Base-by-base conservation (phyloP, 1,140 invertebrate genomes). In the Drosophila dunni region DNA sequence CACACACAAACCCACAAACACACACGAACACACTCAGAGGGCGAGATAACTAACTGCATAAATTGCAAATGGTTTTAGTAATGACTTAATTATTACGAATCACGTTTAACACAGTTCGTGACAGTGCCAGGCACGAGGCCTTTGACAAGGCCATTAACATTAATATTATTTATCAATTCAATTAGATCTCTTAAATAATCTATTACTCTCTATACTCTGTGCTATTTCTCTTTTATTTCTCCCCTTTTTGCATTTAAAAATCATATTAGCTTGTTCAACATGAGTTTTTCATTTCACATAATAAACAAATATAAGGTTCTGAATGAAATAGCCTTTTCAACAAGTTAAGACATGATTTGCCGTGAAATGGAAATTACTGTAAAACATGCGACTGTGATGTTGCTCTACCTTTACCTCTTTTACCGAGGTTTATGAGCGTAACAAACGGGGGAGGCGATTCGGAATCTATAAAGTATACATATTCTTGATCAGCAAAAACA, bases 61-160 rank as follows among this genome's bases (percentile, higher is more conserved):
- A 66, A 60, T 29, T 56, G 40, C 17, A 8, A 33, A 11, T 61
- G 38, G 40, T 64, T 69, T 20, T 17, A 29, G 6, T 20, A 57
- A 57, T 44, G 42, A 29, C 15, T 24, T 42, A 42, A 57, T 44
- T 36, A 57, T 58, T 57, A n/a, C 3, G 42, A 58, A 72, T 20
- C 29, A 17, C 34, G 29, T n/a, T 34, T 7, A 34, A 13, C 4
- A 24, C 46, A 24, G 46, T 20, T 24, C 44, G 46, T 48, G 44
- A 17, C 44, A 46, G 7, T 17, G 15, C 7, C 15, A 46, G 5
- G 15, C 13, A 34, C 5, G 29, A 33, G 53, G 34, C 3, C 38
- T 54, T 54, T 36, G n/a, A 13, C n/a, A 36, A 53, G 33, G n/a
- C 3, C 50, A 34, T 53, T 10, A 38, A 38, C 36, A 38, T 38